Evolutionary conservation across 2,113 vertebrate species (phyloP), one percentile per base, ranked within the genome.

Genomic region (Bufo gargarizans): DNA sequence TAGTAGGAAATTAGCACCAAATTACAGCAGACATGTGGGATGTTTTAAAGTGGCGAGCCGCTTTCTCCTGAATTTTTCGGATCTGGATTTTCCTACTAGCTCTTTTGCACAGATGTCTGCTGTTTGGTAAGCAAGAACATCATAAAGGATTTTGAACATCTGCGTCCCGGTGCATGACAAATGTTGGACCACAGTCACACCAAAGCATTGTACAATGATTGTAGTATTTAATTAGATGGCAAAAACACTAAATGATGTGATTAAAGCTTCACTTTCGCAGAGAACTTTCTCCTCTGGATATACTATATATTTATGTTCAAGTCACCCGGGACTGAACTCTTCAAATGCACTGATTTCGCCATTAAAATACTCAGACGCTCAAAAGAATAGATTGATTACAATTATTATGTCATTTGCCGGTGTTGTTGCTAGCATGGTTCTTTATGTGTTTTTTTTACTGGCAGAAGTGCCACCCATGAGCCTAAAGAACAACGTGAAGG

Each of bases 101-200:
- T 87, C 89, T 45, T 84, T 89, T 58, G 45, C 56, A 59, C 3
- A 86, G 20, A 79, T 82, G 82, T 90, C 90, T 89, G 72, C 20
- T 83, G 85, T 88, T 92, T 82, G 33, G 65, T 90, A 90, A 90
- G 89, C 20, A n/a, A 91, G 87, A 90, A 90, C 92, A 8, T 91
- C 92, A 8, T 91, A 90, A 92, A 82, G 65, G 45, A 89, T 87
- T 90, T 85, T 33, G 1, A 6, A 89, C 2, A 91, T 91, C 33
- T 91, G 84, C 84, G 59, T 91, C 65, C 90, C 88, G 72, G 67
- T 89, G 6, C 88, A 84, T 91, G 82, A 88, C 56, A 88, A 56
- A 84, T 80, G 8, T 80, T 61, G 87, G 82, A 90, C 79, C 47
- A 87, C 49, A 89, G 63, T 90, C 19, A 72, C 7, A 13, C 16